Evolutionary conservation across 2,113 vertebrate genomes (phyloP).

Genomic region (Xenotilapia caudafasciata): DNA sequence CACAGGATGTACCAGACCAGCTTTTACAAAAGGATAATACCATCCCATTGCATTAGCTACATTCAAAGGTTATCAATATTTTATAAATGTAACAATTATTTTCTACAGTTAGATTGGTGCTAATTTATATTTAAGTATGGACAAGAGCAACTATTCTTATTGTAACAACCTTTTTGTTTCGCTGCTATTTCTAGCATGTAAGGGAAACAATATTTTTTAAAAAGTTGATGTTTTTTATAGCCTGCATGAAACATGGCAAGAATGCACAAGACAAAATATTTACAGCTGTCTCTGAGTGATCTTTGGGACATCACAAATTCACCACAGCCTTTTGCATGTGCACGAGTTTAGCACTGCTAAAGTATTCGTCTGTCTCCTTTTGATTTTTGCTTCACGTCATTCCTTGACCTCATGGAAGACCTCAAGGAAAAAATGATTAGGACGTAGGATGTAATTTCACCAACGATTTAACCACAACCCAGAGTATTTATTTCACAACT

Average conservation of each 20-base stretch:
- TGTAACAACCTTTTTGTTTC: not conserved
- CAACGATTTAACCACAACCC: not conserved
- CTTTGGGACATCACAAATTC: not conserved
- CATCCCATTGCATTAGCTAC: not conserved
- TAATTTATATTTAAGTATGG: not conserved
- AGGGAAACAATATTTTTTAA: not conserved
- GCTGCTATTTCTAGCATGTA: not conserved
- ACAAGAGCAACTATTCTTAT: not conserved
- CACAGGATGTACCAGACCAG: not conserved
- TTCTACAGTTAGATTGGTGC: not conserved
- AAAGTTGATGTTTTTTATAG: not conserved
- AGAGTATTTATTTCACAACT: constrained; percentile 13
- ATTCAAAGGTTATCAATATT: not conserved
- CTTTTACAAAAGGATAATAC: not conserved
- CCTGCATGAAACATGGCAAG: not conserved
- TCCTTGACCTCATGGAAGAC: not conserved
- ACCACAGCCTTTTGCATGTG: not conserved
- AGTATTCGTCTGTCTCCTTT: not conserved
- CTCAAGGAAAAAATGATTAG: not conserved
- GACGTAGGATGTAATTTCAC: not conserved
- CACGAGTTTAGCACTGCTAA: not conserved
- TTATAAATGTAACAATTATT: not conserved
- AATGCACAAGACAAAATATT: not conserved
- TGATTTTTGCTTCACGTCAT: not conserved
- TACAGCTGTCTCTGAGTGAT: not conserved